Conservation (phyloP, 2,113 vertebrate genomes). For the Pyrgilauda ruficollis region DNA sequence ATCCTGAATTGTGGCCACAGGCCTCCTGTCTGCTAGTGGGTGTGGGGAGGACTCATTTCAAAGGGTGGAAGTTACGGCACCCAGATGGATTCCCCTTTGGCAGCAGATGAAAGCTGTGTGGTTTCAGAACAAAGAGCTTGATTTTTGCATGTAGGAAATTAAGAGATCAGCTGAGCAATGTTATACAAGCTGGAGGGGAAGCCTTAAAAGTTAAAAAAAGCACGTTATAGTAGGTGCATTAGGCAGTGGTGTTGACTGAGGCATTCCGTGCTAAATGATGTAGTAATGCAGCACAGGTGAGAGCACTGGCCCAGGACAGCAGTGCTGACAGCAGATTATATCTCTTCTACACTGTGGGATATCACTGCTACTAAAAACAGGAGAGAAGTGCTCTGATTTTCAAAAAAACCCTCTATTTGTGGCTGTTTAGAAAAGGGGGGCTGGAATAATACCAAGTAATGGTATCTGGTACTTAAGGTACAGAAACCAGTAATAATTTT, state of each 20-base stretch:
- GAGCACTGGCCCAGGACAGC: neutral
- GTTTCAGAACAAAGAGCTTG: neutral
- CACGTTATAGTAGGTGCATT: neutral
- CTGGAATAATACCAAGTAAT: neutral
- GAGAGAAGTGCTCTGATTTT: neutral
- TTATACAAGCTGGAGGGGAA: neutral
- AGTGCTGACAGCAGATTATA: neutral
- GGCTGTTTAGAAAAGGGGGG: neutral
- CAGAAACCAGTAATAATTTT: neutral
- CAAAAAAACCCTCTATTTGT: neutral
- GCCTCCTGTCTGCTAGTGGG: neutral
- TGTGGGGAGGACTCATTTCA: neutral
- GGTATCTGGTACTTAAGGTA: neutral
- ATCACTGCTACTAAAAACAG: neutral
- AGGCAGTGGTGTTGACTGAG: neutral
- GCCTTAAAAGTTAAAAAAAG: neutral
- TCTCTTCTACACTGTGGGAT: neutral
- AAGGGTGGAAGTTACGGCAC: neutral
- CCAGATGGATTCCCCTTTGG: conserved; percentile 17
- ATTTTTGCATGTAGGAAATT: conserved; percentile 23
- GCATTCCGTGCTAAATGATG: neutral
- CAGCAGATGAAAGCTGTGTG: conserved; percentile 24
- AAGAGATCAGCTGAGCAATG: conserved; percentile 1
- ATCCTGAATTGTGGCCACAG: neutral
- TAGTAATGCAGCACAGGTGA: rapidly evolving